Conservation (phyloP, 2,888 invertebrate species). For the Volucella inflata region DNA sequence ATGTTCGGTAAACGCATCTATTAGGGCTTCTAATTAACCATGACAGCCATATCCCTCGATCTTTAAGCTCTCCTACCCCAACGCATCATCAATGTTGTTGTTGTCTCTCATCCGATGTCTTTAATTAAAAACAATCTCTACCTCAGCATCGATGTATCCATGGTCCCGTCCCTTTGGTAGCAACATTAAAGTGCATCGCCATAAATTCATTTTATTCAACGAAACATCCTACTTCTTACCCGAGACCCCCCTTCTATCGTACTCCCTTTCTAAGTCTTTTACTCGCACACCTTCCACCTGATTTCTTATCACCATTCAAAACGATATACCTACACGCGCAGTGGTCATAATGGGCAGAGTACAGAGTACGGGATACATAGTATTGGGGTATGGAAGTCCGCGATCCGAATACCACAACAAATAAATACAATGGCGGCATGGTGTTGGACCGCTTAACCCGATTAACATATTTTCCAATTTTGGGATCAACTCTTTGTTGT, state of each 20-base stretch:
- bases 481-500: constrained; percentile 28
- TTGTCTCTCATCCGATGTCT: constrained; percentile 26
- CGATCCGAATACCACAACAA: constrained; percentile 29
- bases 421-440: constrained; percentile 49
- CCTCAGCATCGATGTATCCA: background rate
- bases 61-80: constrained; percentile 14
- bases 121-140: constrained; percentile 71
- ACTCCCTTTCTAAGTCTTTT: constrained; percentile 19
- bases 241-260: constrained; percentile 9
- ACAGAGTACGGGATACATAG: constrained; percentile 20
- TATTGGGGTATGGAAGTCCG: constrained; percentile 10
- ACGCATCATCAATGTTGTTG: constrained; percentile 30
- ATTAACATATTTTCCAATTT: constrained; percentile 75
- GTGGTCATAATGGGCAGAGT: constrained; percentile 32
- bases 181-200: constrained; percentile 66
- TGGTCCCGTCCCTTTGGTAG: background rate
- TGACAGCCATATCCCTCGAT: constrained; percentile 67
- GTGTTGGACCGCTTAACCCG: constrained; percentile 69
- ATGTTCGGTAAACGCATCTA: constrained; percentile 55
- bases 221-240: constrained; percentile 48
- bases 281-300: constrained; percentile 69
- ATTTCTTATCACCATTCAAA: constrained; percentile 71
- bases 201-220: constrained; percentile 73
- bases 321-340: constrained; percentile 50
- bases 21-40: constrained; percentile 72